Percentiles rank a stretch among this genome's conserved stretches.
These are phyloP conservation scores for Bombus polaris DNA, from an alignment of 1,140 invertebrate genomes.

Conservation along the genomic window DNA sequence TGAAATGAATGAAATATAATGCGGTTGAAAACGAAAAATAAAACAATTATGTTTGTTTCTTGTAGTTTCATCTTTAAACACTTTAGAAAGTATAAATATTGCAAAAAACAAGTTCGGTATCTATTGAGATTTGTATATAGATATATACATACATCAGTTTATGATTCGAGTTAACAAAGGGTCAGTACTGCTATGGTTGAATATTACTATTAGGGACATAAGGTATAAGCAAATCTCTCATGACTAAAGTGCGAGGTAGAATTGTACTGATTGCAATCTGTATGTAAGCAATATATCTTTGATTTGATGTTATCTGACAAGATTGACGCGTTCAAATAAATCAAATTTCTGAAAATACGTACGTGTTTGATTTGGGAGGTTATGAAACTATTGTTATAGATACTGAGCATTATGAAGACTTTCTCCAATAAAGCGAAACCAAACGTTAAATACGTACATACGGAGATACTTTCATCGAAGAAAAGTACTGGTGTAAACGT, in stretches of 20 bases:
- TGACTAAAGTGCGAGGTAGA: background rate
- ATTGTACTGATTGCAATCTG: background rate
- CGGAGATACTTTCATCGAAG: slow-evolving; percentile 27
- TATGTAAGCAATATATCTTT: background rate
- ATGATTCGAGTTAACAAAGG: background rate
- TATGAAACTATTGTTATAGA: slow-evolving; percentile 44
- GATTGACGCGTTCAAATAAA: slow-evolving; percentile 16
- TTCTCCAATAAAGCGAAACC: slow-evolving; percentile 31
- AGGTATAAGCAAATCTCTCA: background rate
- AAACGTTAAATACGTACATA: slow-evolving; percentile 41
- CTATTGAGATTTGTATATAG: background rate
- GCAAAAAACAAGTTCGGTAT: background rate
- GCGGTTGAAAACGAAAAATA: background rate
- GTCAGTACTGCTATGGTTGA: background rate
- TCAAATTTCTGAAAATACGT: background rate
- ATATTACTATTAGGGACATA: background rate
- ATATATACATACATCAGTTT: background rate
- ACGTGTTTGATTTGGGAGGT: slow-evolving; percentile 45
- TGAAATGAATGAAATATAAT: background rate
- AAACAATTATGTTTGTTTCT: background rate
- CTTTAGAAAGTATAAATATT: background rate
- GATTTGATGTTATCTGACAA: background rate
- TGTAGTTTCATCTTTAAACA: too few relatives aligned
- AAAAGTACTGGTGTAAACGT: slow-evolving; percentile 1
- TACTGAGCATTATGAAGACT: slow-evolving; percentile 62